Conservation (phyloP, 2,113 vertebrate genomes). For the Hippocampus barbouri region DNA sequence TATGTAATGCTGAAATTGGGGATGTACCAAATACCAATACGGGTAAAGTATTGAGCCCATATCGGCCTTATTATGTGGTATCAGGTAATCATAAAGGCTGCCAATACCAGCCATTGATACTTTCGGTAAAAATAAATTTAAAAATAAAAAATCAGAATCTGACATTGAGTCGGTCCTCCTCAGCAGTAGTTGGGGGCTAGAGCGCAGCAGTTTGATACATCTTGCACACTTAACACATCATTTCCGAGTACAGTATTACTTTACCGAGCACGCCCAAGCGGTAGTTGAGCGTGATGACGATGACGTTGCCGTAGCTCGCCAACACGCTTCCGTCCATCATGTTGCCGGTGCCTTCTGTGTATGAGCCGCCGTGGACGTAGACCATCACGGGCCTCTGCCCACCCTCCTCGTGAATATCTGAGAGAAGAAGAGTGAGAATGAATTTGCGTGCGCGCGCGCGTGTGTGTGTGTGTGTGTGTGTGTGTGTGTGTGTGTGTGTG, state of each 20-base stretch:
- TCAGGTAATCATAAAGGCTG: too few species aligned
- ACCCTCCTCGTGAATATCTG: slow-evolving; percentile 89
- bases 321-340: slow-evolving; percentile 95
- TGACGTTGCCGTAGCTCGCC: slow-evolving; percentile 91
- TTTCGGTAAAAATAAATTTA: too few species aligned
- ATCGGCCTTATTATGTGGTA: too few species aligned
- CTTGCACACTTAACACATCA: too few species aligned
- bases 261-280: slow-evolving; percentile 88
- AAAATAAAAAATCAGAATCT: too few species aligned
- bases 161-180: too few species aligned
- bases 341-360: slow-evolving; percentile 92
- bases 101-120: too few species aligned
- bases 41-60: too few species aligned
- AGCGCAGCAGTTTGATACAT: too few species aligned
- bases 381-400: slow-evolving; percentile 92
- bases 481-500: neutral
- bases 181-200: too few species aligned
- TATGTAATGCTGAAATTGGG: neutral
- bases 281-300: slow-evolving; percentile 93
- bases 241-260: slow-evolving; percentile 9
- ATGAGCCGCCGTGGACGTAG: slow-evolving; percentile 92
- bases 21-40: too few species aligned
- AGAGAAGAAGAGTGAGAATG: neutral
- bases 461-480: neutral
- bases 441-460: too few species aligned